These are phyloP conservation scores for Rhipidura dahli DNA, from an alignment of 2,113 vertebrate species.

Conservation along the genomic window DNA sequence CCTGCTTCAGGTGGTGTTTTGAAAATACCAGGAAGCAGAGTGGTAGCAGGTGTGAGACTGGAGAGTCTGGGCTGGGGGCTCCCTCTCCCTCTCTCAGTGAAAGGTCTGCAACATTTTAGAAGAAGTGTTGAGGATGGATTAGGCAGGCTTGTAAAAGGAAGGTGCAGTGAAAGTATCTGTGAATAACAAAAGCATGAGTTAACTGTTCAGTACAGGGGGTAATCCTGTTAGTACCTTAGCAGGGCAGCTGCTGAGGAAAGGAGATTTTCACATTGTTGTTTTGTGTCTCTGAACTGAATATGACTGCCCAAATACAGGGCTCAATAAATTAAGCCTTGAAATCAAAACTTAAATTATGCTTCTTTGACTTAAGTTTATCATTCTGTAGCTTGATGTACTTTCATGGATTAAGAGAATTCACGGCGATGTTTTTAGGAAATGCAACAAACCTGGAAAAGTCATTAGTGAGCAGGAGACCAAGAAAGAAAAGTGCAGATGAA, in stretches of 20 bases:
- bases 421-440: neutral
- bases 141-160: neutral
- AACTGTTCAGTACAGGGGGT: neutral
- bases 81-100: neutral
- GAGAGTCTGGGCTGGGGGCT: neutral
- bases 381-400: neutral
- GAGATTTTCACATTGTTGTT: neutral
- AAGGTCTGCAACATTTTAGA: neutral
- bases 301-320: neutral
- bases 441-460: neutral
- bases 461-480: neutral
- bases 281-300: neutral
- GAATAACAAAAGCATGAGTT: neutral
- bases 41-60: neutral
- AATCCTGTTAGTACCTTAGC: neutral
- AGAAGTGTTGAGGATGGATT: neutral
- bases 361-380: neutral
- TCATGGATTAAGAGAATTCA: neutral
- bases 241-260: neutral
- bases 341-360: neutral
- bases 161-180: neutral
- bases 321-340: neutral
- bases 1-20: neutral
- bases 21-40: neutral
- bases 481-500: neutral